Evolutionary conservation across 2,888 invertebrate species (phyloP).

Genomic region (Tetragnatha montana): DNA sequence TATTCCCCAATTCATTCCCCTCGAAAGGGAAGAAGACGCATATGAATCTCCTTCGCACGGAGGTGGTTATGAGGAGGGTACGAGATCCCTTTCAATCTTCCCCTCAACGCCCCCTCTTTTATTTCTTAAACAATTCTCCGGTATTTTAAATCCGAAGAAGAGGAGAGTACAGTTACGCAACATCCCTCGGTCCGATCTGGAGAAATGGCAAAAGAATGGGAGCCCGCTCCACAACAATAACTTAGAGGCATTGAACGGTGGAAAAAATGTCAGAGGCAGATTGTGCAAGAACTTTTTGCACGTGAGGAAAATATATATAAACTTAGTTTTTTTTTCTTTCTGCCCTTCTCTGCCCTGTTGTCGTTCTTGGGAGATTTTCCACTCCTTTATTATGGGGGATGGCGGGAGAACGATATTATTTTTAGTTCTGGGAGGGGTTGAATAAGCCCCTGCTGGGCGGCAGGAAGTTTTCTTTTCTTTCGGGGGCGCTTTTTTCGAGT

Average conservation of each 20-base stretch:
- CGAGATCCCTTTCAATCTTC: constrained; percentile 20
- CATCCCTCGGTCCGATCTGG: constrained; percentile 30
- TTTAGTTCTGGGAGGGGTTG: constrained; percentile 46
- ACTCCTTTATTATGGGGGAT: constrained; percentile 49
- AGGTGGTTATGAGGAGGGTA: neutral
- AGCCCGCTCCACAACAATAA: constrained; percentile 55
- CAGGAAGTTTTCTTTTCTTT: constrained; percentile 16
- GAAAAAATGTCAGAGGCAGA: constrained; percentile 61
- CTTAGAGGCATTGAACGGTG: constrained; percentile 53
- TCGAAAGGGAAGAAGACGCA: constrained; percentile 14
- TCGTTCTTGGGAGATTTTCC: constrained; percentile 10
- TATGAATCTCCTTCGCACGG: constrained; percentile 28
- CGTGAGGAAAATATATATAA: constrained; percentile 61
- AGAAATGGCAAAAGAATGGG: constrained; percentile 55
- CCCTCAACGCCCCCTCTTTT: constrained; percentile 46
- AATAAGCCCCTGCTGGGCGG: constrained; percentile 6
- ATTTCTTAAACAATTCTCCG: constrained; percentile 62
- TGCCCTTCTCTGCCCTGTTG: constrained; percentile 3
- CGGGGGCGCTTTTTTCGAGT: constrained; percentile 1
- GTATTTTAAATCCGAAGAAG: constrained; percentile 55
- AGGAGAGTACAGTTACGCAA: constrained; percentile 39
- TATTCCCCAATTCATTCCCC: constrained; percentile 60
- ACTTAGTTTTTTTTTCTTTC: constrained; percentile 3
- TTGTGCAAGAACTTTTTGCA: constrained; percentile 30
- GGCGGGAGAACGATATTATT: constrained; percentile 51